Conservation (phyloP, 2,113 vertebrate species). For the Columbina picui region DNA sequence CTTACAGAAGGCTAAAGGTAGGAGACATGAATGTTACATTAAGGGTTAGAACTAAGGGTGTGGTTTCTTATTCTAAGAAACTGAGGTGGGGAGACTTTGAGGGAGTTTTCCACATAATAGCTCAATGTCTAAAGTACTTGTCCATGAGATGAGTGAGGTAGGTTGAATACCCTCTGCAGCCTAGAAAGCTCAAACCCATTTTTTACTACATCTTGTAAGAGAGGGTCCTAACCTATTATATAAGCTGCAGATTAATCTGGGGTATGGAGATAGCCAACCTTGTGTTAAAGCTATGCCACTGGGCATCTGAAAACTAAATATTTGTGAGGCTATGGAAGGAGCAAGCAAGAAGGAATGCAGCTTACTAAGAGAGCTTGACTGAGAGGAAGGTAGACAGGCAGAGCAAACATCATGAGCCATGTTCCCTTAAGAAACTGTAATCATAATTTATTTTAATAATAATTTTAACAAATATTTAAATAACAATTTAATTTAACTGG, state of each 20-base stretch:
- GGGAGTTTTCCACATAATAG: neutral
- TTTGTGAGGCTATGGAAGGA: neutral
- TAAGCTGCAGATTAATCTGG: neutral
- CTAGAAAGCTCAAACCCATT: neutral
- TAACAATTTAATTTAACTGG: no score
- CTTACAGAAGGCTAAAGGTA: neutral
- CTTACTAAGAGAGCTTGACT: neutral
- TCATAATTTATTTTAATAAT: no score
- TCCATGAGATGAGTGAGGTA: neutral
- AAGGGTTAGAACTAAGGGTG: neutral
- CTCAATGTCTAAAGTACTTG: neutral
- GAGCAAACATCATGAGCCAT: neutral
- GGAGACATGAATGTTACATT: neutral
- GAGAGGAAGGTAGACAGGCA: neutral
- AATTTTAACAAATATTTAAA: no score
- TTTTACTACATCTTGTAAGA: neutral
- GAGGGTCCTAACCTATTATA: neutral
- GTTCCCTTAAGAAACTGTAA: neutral
- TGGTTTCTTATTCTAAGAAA: neutral
- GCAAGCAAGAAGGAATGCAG: neutral
- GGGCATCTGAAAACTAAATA: neutral
- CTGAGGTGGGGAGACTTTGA: neutral
- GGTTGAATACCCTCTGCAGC: neutral
- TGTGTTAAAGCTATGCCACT: neutral
- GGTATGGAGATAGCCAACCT: neutral